Percentiles rank a stretch among this genome's conserved stretches.
Evolutionary conservation across 2,888 invertebrate species (phyloP).

Genomic region (Geotrupes spiniger): DNA sequence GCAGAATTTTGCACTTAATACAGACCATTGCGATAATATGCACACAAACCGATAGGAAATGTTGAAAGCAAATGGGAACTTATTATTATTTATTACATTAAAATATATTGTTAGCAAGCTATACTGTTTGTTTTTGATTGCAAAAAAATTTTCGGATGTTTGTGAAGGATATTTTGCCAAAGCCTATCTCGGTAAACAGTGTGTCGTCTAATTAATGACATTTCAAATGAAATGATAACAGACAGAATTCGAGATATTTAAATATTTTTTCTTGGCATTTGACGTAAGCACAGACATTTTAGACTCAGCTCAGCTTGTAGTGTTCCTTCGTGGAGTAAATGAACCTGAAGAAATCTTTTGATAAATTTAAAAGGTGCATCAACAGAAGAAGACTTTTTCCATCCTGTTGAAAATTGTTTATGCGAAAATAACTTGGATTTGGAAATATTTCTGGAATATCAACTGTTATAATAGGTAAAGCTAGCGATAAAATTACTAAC

Average conservation of each 20-base stretch:
- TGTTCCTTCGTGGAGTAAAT: conserved; percentile 20
- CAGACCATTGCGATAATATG: conserved; percentile 13
- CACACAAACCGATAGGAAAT: no score
- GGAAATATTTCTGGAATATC: conserved; percentile 22
- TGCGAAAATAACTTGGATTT: no score
- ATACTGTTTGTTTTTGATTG: no score
- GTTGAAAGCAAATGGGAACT: no score
- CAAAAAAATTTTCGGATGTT: no score
- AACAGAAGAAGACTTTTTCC: conserved; percentile 24
- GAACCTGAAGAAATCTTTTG: conserved; percentile 21
- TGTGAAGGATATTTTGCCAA: no score
- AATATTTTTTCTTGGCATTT: conserved; percentile 24
- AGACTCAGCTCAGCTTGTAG: conserved; percentile 18
- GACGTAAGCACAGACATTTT: conserved; percentile 19
- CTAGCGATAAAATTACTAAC: no score
- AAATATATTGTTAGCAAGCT: no score
- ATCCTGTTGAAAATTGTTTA: conserved; percentile 21
- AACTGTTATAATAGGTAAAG: no score
- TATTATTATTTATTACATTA: no score
- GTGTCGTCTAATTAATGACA: conserved; percentile 19
- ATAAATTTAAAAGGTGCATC: conserved; percentile 20
- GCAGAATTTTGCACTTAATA: neutral
- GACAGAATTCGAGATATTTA: conserved; percentile 22
- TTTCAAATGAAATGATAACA: no score
- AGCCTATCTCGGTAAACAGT: conserved; percentile 22